Evolutionary conservation across 2,797 vertebrate species (phyloP).

Genomic region (Smutsia temminckii): DNA sequence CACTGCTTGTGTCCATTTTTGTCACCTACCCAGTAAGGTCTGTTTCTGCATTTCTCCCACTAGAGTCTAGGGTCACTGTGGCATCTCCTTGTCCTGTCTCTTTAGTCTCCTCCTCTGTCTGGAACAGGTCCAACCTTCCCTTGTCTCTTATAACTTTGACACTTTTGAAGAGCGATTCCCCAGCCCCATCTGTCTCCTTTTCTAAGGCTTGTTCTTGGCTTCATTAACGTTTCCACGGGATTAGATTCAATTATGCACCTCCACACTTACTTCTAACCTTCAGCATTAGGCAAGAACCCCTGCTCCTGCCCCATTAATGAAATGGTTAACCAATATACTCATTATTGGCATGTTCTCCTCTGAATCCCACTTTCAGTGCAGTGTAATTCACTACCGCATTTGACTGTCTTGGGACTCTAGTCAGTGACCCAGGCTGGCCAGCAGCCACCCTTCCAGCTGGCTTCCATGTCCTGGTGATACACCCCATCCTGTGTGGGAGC

Average conservation of each 20-base stretch:
- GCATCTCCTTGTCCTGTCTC: background rate
- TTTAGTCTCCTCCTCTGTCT: background rate
- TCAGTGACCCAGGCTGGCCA: background rate
- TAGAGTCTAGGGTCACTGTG: too few relatives aligned
- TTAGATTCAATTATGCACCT: background rate
- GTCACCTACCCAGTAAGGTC: too few relatives aligned
- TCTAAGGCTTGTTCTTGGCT: background rate
- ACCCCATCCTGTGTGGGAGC: background rate
- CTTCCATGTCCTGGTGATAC: background rate
- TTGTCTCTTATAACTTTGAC: background rate
- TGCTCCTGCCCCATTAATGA: background rate
- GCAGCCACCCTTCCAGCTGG: accelerated
- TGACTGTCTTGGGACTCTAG: background rate
- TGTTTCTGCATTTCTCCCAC: background rate
- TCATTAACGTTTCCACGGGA: background rate
- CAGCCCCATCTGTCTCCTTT: background rate
- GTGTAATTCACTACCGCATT: background rate
- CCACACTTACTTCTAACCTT: background rate
- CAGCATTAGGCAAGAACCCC: background rate
- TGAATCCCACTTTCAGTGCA: background rate
- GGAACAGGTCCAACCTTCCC: background rate
- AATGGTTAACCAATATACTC: background rate
- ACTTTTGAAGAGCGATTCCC: background rate
- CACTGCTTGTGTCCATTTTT: background rate
- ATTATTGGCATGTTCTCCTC: background rate